phyloP scores from a whole-genome alignment of 2,113 vertebrate genomes.

The Amphiprion ocellaris region DNA sequence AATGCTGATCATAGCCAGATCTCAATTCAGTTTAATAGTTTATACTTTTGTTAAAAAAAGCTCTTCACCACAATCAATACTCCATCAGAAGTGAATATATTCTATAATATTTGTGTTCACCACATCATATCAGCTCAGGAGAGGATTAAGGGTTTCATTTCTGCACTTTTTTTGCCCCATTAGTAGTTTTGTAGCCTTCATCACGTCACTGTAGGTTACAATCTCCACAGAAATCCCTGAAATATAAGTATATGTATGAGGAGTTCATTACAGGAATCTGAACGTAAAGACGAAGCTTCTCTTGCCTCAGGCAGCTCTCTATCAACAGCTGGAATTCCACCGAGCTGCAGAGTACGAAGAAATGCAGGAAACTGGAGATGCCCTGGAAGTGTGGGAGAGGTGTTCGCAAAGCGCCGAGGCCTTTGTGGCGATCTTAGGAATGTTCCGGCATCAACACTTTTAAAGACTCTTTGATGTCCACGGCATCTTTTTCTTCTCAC shows the following conservation, averaged over 20 bases:
- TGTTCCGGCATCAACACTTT: conserved; percentile 46
- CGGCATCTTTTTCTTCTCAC: conserved; percentile 1
- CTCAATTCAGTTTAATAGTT: too few species aligned
- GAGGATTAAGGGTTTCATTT: not conserved
- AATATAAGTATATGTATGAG: conserved; percentile 23
- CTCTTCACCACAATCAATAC: conserved; percentile 1
- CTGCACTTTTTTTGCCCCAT: not conserved
- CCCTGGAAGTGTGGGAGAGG: conserved; percentile 54
- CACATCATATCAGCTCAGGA: not conserved
- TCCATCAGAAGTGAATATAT: not conserved
- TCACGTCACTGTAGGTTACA: not conserved
- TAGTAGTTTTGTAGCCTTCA: not conserved
- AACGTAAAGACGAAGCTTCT: conserved; percentile 19
- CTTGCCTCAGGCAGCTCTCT: conserved; percentile 39
- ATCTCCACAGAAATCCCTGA: conserved; percentile 24
- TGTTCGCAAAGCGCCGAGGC: conserved; percentile 26
- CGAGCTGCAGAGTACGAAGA: conserved; percentile 29
- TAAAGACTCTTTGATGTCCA: conserved; percentile 51
- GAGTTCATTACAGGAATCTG: conserved; percentile 30
- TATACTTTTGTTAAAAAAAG: too few species aligned
- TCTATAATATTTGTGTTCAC: not conserved
- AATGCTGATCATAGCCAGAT: too few species aligned
- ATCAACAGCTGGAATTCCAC: conserved; percentile 64
- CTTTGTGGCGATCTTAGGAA: conserved; percentile 50
- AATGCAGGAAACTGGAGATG: conserved; percentile 65